phyloP scores from a whole-genome alignment of 2,888 invertebrate species.

The Strigamia transsilvanica region DNA sequence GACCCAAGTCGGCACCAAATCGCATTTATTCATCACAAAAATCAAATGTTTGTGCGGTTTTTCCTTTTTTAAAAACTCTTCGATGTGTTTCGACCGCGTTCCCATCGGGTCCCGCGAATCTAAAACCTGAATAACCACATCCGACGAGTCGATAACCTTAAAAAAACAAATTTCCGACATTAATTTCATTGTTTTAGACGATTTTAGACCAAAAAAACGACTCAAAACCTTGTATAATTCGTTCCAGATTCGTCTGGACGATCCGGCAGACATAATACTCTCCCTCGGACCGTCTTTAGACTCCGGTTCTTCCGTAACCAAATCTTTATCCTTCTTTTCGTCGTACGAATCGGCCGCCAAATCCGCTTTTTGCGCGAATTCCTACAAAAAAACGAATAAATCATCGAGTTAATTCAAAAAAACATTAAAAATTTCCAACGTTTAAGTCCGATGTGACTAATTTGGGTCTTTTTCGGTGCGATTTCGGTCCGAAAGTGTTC shows the following conservation, averaged over 20 bases:
- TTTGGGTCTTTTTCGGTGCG: slow-evolving; percentile 88
- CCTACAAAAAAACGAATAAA: slow-evolving; percentile 58
- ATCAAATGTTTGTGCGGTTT: slow-evolving; percentile 97
- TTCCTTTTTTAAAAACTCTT: slow-evolving; percentile 90
- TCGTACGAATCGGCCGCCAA: slow-evolving; percentile 80
- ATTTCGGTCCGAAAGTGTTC: slow-evolving; percentile 94
- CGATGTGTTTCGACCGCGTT: slow-evolving; percentile 90
- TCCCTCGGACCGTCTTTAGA: slow-evolving; percentile 83
- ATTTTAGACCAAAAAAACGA: not conserved
- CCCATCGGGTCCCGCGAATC: slow-evolving; percentile 98
- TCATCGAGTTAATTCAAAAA: not conserved
- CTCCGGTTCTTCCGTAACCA: slow-evolving; percentile 78
- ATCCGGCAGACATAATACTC: slow-evolving; percentile 94
- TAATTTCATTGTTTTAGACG: no score
- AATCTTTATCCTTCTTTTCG: slow-evolving; percentile 80
- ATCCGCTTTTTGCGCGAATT: slow-evolving; percentile 75
- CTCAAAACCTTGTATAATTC: slow-evolving; percentile 98
- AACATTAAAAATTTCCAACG: slow-evolving; percentile 64
- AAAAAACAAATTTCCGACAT: not conserved
- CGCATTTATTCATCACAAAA: slow-evolving; percentile 92
- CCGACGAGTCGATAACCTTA: slow-evolving; percentile 89
- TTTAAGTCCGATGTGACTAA: slow-evolving; percentile 74
- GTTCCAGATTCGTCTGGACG: slow-evolving; percentile 98
- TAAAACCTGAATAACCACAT: slow-evolving; percentile 93
- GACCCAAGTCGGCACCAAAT: slow-evolving; percentile 94